Base-by-base conservation (phyloP, 2,888 invertebrate genomes). In the Dasysyrphus albostriatus region DNA sequence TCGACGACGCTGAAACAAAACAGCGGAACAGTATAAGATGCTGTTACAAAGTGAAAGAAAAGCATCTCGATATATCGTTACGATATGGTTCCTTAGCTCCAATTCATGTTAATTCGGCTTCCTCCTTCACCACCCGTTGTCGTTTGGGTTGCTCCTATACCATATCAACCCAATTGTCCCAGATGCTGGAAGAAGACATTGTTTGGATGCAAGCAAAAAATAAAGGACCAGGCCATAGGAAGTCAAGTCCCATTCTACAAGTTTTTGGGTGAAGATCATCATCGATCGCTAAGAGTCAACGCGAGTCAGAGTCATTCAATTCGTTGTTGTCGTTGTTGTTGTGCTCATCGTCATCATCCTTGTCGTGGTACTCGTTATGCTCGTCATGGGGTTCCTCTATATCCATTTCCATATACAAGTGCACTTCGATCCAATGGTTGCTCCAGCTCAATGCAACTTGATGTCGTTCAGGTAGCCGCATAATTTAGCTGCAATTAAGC, bases 401-500 rank as follows among this genome's bases (percentile, higher is more conserved):
- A 67, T 49, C 58, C 70, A 87, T 87, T 83, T 87, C 87, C 87
- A 87, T 87, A 83, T 83, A 79, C 83, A 83, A 83, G 78, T 78
- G 59, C 78, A 67, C 44, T 56, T 63, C 19, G 44, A 54, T 54
- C 24, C 51, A 24, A 73, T 65, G 47, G 14, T 63, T 65, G 42
- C 72, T 54, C 44, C 63, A 54, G 37, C 29, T 19, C 16, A 54
- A 47, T 16, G 42, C 49, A 73, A 61, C 29, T 82, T 47, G 56
- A 74, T 79, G 78, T 83, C 79, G 87, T 79, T 87, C 83, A 87
- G 87, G 87, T 87, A 87, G 87, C 87, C 54, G 87, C 87, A 87
- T 87, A 83, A 87, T 87, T 87, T 87, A 87, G 83, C 83, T 87
- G 83, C 87, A 87, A 87, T 87, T 87, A 87, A 87, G 87, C 78